A percentile compares a stretch with the other conserved stretches of the same genome.
Evolutionary conservation across 2,888 invertebrate genomes (phyloP).

Genomic region (Mesodorylaimus sp.): DNA sequence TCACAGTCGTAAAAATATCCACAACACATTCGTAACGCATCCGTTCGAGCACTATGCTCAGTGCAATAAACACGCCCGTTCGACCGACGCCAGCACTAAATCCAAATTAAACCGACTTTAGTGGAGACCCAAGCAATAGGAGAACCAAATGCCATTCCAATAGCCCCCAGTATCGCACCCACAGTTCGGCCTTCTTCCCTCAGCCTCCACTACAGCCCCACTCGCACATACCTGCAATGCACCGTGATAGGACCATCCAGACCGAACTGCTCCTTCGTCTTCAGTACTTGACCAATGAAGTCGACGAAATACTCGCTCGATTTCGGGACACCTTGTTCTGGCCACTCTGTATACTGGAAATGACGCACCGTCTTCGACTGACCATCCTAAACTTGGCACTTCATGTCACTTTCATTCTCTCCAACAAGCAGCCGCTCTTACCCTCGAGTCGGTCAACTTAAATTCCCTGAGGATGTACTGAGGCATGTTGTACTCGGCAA

Average conservation of each 20-base stretch:
- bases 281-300: conserved; percentile 93
- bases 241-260: conserved; percentile 98
- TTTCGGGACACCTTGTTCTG: conserved; percentile 62
- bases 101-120: neutral
- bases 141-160: conserved; percentile 1
- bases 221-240: conserved; percentile 38
- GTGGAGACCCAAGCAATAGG: too few relatives aligned
- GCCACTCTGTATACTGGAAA: conserved; percentile 51
- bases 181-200: neutral
- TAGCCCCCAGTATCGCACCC: neutral
- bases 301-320: conserved; percentile 97
- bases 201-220: neutral
- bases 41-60: conserved; percentile 89
- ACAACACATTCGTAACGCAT: conserved; percentile 98
- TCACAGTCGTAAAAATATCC: conserved; percentile 96
- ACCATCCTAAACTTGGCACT: conserved; percentile 45
- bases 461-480: conserved; percentile 96
- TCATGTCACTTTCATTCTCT: neutral
- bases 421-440: conserved; percentile 17
- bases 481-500: conserved; percentile 98
- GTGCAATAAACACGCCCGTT: conserved; percentile 91
- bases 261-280: conserved; percentile 98
- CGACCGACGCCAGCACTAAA: conserved; percentile 90
- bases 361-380: conserved; percentile 84
- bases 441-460: conserved; percentile 82